Base-by-base conservation (phyloP, 2,113 vertebrate species). In the Talpa occidentalis region DNA sequence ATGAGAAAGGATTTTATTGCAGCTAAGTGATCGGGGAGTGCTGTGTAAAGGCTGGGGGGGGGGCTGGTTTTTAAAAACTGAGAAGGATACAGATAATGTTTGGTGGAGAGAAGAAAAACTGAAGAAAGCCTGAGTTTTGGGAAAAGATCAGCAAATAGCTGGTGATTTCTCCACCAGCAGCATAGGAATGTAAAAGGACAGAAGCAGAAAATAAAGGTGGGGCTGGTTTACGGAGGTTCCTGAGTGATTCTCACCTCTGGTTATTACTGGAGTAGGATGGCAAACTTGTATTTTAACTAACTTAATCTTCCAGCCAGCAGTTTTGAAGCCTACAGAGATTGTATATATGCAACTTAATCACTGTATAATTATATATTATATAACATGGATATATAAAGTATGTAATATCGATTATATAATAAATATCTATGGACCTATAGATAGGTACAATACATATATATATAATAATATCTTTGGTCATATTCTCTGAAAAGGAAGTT, bases 401-500 rank as follows among this genome's bases (percentile, higher is more conserved):
- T n/a, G n/a, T n/a, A n/a, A 49, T 49, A 49, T 49, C 47, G 8
- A 12, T 49, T 49, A 49, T 49, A 10, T 10, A 44, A 56, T 21
- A 54, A 26, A 5, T 16, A n/a, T 47, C 47, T 12, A 30, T 44
- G 16, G 16, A n/a, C 19, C 35, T 22, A 16, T 26, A 52, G 32
- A 22, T 19, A 60, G 47, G 42, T 59, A 44, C 9, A 11, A 6
- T 30, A 72, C 69, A 42, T 37, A 5, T 22, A 22, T 56, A 8
- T 22, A 54, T 19, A 56, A 56, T 6, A 56, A 22, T 2, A 14
- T 35, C 3, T 42, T 76, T 24, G 10, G 12, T 44, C 26, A 35
- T 77, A 17, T 52, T 44, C 40, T 56, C 21, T 60, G 76, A 56
- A 82, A 89, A 67, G 47, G 59, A 87, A 95, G 80, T 12, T 89